Evolutionary conservation across 37 sponge, comb jelly and placozoan genomes (phyloP).

Genomic region (Aplysina aerophoba): DNA sequence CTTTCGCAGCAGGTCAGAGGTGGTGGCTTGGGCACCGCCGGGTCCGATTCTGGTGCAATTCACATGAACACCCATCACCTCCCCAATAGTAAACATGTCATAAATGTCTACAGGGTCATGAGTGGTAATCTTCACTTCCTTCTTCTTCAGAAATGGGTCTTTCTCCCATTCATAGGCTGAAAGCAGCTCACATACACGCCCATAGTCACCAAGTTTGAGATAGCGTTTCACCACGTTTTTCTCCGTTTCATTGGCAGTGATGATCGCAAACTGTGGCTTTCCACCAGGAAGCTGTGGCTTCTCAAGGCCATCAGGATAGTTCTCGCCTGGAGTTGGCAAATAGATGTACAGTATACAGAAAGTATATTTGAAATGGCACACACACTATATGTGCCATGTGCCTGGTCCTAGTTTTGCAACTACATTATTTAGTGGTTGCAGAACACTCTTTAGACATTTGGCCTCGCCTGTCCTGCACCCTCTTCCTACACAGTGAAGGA

Average conservation of each 20-base stretch:
- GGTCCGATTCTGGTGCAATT: background rate
- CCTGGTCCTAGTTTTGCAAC: too few species aligned
- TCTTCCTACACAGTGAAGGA: too few species aligned
- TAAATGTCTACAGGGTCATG: background rate
- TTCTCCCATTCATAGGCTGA: background rate
- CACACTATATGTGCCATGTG: too few species aligned
- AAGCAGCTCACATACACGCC: background rate
- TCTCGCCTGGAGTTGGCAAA: too few species aligned
- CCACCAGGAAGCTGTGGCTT: too few species aligned
- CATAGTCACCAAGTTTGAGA: background rate
- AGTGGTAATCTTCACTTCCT: background rate
- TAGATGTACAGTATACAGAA: too few species aligned
- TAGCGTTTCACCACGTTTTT: background rate
- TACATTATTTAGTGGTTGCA: too few species aligned
- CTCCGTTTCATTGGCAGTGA: slow-evolving; percentile 10
- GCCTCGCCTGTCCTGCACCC: too few species aligned
- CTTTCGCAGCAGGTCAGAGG: background rate
- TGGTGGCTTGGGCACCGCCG: background rate
- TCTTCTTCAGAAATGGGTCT: background rate
- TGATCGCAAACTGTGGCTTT: background rate
- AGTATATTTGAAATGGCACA: too few species aligned
- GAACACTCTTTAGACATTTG: too few species aligned
- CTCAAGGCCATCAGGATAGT: too few species aligned
- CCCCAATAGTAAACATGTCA: background rate
- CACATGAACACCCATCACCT: background rate